A percentile compares a stretch with the other conserved stretches of the same genome.
Conservation (phyloP, 2,888 invertebrate genomes). For the Callimorpha dominula region DNA sequence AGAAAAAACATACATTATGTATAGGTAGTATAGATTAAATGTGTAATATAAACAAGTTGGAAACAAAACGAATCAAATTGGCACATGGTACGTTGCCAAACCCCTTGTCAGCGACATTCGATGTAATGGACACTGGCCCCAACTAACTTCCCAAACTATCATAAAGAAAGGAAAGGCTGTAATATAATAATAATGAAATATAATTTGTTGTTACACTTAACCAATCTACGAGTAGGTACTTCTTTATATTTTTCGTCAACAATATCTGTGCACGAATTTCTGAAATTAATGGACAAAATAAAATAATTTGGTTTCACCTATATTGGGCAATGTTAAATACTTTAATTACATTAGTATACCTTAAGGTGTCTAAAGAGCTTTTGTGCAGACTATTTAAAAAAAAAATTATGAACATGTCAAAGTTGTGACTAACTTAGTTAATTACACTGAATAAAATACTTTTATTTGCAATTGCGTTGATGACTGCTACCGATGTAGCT, state of each 20-base stretch:
- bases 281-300: not conserved
- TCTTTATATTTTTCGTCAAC: not conserved
- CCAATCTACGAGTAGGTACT: not conserved
- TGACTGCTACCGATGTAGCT: conserved; percentile 60
- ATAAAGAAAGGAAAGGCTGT: not conserved
- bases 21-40: not conserved
- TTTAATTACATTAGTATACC: not conserved
- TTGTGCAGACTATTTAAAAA: not conserved
- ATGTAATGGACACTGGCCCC: conserved; percentile 11
- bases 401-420: not conserved
- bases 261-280: not conserved
- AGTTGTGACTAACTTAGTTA: conserved; percentile 17
- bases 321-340: not conserved
- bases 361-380: not conserved
- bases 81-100: conserved; percentile 18
- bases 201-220: no score
- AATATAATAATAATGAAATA: no score
- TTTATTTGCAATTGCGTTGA: conserved; percentile 64
- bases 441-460: conserved; percentile 64
- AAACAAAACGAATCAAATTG: conserved; percentile 11
- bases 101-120: conserved; percentile 15
- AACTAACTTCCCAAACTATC: conserved; percentile 7
- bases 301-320: no score
- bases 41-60: conserved; percentile 3
- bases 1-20: not conserved